Base-by-base conservation (phyloP, 2,888 invertebrate genomes). In the Drosophila atripex region DNA sequence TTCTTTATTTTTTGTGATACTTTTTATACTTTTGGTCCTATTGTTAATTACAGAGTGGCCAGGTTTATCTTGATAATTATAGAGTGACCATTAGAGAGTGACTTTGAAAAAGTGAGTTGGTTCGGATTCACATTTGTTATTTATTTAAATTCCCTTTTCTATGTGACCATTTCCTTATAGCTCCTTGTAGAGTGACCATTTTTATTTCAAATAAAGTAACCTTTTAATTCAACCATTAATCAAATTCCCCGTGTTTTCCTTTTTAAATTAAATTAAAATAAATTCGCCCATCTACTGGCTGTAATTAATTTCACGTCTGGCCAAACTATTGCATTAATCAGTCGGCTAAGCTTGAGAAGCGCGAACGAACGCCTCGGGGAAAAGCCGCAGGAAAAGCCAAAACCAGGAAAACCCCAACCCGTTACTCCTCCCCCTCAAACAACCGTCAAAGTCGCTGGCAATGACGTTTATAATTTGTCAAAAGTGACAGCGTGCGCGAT, bases 401-500 rank as follows among this genome's bases (percentile, higher is more conserved):
- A 55, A 39, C 63, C 41, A 64, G 55, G 45, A 50, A 68, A 47
- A 14, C 14, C 49, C 21, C 52, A 54, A 50, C 3, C 30, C 8
- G 6, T 0, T 1, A 7, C 25, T 39, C 8, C 49, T 16, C 43
- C 43, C 4, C 18, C 18, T 1, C 18, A 21, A 72, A 59, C 80
- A 73, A 71, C 87, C 82, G 77, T 88, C 86, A 88, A 88, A 88
- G 88, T 89, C 89, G 74, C 73, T 77, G 71, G 75, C 85, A 77
- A 88, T 88, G 85, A 86, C 77, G 78, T 78, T 77, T 86, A 86
- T 80, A 88, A 88, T 88, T 88, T 89, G 89, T 89, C 89, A 88
- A 89, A 89, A 79, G 77, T 88, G 88, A 83, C 88, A 86, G 83
- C 18, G 39, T 18, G 18, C 78, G 75, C 72, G 71, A 65, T 71